Base-by-base conservation (phyloP, 2,888 invertebrate species). In the Desoria tigrina region DNA sequence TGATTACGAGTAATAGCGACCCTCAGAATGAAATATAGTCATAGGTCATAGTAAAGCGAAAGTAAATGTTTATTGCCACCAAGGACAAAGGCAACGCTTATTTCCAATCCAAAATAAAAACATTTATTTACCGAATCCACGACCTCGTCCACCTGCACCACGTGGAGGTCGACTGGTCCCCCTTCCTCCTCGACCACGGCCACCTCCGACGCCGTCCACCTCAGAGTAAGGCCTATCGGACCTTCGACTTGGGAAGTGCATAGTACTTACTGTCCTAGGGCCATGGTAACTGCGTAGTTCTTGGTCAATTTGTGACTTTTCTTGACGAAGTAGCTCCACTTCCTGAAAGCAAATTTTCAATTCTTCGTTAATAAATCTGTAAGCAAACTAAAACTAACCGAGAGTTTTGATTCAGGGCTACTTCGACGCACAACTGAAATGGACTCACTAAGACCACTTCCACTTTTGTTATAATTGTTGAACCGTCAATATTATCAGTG, bases 251-350 rank as follows among this genome's bases (percentile, higher is more conserved):
- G 86, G 84, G 59, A 73, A 72, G 68, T 72, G 72, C 57, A 70
- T 61, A 42, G 69, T 68, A 39, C 74, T 68, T 58, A 75, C 69
- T 32, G 74, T 65, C 42, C 74, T 69, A 54, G 86, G 86, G 77
- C 88, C 85, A 79, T 84, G 87, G 79, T 87, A 88, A 84, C 87
- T 87, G 64, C 88, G 86, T 80, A 97, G 84, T 83, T 97, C 94
- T 82, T 93, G 93, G 83, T 96, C 95, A 76, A 97, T 94, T 84
- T 94, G 94, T 80, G 89, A 82, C 84, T 96, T 96, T 82, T 95
- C 94, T 81, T 92, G 91, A 70, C 96, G 87, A 78, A 97, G 84
- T 81, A 92, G 90, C 81, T 97, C 97, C 75, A 97, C 94, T 84
- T 97, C 96, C 94, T 94, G 78, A 16, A 77, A 75, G 66, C 61